Conservation (phyloP, 1,140 invertebrate species). For the Eumaeus atala region DNA sequence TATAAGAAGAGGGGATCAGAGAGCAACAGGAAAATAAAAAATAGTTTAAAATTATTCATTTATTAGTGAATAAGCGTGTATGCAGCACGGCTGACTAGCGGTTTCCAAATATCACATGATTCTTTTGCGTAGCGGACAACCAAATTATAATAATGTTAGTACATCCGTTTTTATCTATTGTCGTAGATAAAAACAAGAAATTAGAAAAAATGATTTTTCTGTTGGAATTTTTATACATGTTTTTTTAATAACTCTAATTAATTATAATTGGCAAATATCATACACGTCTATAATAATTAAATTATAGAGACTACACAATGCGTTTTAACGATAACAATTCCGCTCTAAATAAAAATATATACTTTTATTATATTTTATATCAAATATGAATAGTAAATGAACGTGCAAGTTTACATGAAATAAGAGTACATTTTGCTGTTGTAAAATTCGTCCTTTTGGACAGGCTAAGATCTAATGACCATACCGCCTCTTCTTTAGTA, state of each 20-base stretch:
- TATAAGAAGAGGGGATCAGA: too few species aligned
- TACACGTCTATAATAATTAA: not conserved
- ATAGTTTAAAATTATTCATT: constrained; percentile 59
- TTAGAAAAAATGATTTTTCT: not conserved
- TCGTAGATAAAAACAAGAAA: not conserved
- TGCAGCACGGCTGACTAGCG: constrained; percentile 69
- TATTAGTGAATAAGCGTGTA: constrained; percentile 68
- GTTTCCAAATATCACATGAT: constrained; percentile 62
- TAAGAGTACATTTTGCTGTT: too few species aligned
- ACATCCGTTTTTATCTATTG: constrained; percentile 6
- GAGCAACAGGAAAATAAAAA: too few species aligned
- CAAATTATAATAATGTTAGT: constrained; percentile 18
- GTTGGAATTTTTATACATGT: not conserved
- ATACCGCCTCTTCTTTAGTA: too few species aligned
- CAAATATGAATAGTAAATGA: too few species aligned
- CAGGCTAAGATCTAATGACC: too few species aligned
- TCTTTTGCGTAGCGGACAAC: constrained; percentile 12
- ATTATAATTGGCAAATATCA: not conserved
- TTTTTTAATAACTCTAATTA: not conserved
- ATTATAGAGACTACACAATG: not conserved
- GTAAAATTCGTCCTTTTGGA: too few species aligned
- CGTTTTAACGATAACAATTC: not conserved
- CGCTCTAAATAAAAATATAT: not conserved
- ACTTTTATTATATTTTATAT: too few species aligned
- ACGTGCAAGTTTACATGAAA: too few species aligned